These are phyloP conservation scores for Ametastegia equiseti DNA, from an alignment of 2,888 invertebrate species.

Conservation along the genomic window DNA sequence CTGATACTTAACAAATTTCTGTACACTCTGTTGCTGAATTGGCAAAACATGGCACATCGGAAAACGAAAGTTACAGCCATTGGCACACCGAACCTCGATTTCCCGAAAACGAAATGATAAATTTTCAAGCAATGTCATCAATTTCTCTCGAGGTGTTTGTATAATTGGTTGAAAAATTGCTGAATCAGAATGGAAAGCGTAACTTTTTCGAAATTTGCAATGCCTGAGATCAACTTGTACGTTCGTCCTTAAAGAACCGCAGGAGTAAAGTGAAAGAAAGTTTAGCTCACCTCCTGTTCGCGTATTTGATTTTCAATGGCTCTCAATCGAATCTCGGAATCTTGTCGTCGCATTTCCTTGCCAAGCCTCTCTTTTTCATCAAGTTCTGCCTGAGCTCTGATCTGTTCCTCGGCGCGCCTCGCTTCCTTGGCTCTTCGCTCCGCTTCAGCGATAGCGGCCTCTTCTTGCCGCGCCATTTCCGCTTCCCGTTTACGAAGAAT, in stretches of 20 bases:
- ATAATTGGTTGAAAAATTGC: no score
- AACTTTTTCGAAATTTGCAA: background rate
- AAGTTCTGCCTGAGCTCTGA: constrained; percentile 65
- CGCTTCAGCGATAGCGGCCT: constrained; percentile 59
- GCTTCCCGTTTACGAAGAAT: constrained; percentile 64
- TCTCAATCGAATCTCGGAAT: constrained; percentile 78
- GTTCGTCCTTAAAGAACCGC: background rate
- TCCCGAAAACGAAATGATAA: no score
- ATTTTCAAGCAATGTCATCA: no score
- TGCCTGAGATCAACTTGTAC: background rate
- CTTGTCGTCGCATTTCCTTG: constrained; percentile 69
- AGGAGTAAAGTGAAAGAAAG: background rate
- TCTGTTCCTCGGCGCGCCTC: constrained; percentile 64
- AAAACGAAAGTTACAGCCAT: no score
- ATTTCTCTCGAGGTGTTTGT: no score
- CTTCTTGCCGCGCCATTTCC: constrained; percentile 60
- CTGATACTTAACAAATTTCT: no score
- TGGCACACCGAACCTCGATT: no score
- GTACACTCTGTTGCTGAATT: no score
- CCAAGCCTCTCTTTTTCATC: constrained; percentile 71
- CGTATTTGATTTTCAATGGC: constrained; percentile 82
- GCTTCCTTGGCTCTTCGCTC: constrained; percentile 55
- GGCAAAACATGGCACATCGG: no score
- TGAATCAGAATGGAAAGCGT: background rate
- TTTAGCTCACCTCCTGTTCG: constrained; percentile 80